phyloP scores from a whole-genome alignment of 2,797 vertebrate species.

The Acanthurus lineatus region DNA sequence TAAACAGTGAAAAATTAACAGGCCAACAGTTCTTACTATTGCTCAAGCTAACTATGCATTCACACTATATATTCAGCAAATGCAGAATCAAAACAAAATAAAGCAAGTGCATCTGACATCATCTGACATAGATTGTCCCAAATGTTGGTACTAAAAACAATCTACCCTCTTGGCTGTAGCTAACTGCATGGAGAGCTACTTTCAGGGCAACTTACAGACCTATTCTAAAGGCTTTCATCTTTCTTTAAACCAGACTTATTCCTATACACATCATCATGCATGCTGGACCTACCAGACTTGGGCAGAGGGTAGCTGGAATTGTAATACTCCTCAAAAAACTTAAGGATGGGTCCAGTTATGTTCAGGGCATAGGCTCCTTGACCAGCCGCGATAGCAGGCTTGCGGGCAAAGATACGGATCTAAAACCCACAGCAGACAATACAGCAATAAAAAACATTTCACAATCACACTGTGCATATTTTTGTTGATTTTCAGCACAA shows the following conservation, averaged over 20 bases:
- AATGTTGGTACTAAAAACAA: no score
- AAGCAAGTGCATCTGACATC: no score
- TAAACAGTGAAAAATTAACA: not conserved
- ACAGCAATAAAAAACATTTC: not conserved
- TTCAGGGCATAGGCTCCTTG: conserved; percentile 88
- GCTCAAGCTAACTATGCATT: no score
- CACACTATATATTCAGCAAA: no score
- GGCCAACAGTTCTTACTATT: no score
- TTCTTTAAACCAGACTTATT: not conserved
- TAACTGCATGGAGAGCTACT: not conserved
- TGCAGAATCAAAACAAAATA: no score
- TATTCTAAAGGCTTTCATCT: not conserved
- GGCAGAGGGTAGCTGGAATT: conserved; percentile 85
- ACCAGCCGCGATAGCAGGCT: conserved; percentile 73
- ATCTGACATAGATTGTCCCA: no score
- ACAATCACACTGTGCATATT: not conserved
- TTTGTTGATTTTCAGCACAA: not conserved
- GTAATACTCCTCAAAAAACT: conserved; percentile 89
- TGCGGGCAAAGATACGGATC: conserved; percentile 93
- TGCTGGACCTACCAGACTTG: conserved; percentile 89
- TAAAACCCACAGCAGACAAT: conserved; percentile 63
- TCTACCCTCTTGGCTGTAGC: not conserved
- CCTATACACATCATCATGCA: not conserved
- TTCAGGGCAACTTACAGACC: not conserved
- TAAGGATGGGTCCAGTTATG: conserved; percentile 88